These are phyloP conservation scores for Drosophila ananassae DNA, from an alignment of 1,140 invertebrate genomes.

Conservation along the genomic window DNA sequence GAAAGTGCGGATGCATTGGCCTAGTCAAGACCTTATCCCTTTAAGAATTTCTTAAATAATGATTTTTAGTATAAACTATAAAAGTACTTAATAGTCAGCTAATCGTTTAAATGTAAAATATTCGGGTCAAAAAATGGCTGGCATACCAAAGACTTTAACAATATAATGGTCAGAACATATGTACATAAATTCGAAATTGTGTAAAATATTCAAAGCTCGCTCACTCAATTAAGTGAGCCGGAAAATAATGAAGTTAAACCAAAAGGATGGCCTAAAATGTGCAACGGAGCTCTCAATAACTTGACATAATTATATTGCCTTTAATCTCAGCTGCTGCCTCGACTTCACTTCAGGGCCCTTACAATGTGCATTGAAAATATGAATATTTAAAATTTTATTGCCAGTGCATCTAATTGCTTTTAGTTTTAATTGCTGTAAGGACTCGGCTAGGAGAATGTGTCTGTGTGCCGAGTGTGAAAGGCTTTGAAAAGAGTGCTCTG, in stretches of 20 bases:
- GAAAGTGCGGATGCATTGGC: slow-evolving; percentile 49
- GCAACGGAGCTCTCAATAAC: slow-evolving; percentile 33
- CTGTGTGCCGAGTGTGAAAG: slow-evolving; percentile 1
- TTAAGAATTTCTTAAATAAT: slow-evolving; percentile 17
- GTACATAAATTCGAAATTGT: neutral
- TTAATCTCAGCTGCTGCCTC: slow-evolving; percentile 39
- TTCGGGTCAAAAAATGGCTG: slow-evolving; percentile 6
- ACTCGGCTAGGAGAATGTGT: slow-evolving; percentile 9
- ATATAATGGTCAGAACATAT: neutral
- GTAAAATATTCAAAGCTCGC: slow-evolving; percentile 35
- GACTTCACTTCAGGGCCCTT: neutral
- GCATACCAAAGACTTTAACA: neutral
- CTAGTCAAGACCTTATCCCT: slow-evolving; percentile 33
- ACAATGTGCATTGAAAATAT: slow-evolving; percentile 45
- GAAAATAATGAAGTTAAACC: slow-evolving; percentile 8
- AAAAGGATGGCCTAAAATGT: neutral
- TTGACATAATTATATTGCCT: slow-evolving; percentile 33
- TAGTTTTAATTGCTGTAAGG: slow-evolving; percentile 65
- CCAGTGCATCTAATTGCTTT: slow-evolving; percentile 65
- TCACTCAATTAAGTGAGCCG: slow-evolving; percentile 31
- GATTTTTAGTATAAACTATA: neutral
- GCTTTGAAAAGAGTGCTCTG: neutral
- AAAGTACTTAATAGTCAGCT: neutral
- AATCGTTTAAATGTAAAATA: neutral
- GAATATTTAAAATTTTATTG: slow-evolving; percentile 66